Percentiles rank a stretch among this genome's conserved stretches.
These are phyloP conservation scores for Anoplius nigerrimus DNA, from an alignment of 2,888 invertebrate species.

Conservation along the genomic window DNA sequence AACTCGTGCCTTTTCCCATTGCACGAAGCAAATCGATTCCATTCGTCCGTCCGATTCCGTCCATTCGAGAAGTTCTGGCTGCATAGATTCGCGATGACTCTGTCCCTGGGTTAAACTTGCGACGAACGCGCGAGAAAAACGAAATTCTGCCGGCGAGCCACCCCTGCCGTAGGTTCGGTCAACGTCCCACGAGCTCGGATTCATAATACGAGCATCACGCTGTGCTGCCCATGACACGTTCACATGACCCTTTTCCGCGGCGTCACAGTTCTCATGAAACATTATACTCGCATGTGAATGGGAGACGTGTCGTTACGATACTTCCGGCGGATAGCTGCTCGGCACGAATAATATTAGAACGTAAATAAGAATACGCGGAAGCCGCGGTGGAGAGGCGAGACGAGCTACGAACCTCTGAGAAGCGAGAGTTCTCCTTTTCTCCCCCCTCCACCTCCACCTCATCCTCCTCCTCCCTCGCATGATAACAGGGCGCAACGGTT, in stretches of 20 bases:
- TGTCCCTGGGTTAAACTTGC: too few species aligned
- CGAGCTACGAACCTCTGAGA: too few species aligned
- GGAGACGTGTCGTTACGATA: conserved; percentile 72
- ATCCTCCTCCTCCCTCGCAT: too few species aligned
- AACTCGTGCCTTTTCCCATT: too few species aligned
- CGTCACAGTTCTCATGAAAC: conserved; percentile 74
- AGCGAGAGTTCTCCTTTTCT: neutral
- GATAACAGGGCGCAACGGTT: conserved; percentile 1
- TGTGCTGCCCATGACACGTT: conserved; percentile 72
- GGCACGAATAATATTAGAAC: conserved; percentile 44
- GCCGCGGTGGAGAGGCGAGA: neutral
- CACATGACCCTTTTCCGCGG: conserved; percentile 73
- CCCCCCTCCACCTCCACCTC: too few species aligned
- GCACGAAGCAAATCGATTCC: too few species aligned
- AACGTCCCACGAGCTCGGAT: conserved; percentile 68
- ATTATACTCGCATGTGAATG: conserved; percentile 67
- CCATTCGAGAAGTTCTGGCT: too few species aligned
- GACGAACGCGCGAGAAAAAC: too few species aligned
- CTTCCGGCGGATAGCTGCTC: conserved; percentile 69
- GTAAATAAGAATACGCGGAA: conserved; percentile 43
- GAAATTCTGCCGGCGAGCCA: too few species aligned
- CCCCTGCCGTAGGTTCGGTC: conserved; percentile 54
- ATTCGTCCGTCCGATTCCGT: too few species aligned
- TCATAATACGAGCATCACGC: conserved; percentile 63
- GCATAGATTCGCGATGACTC: too few species aligned